Evolutionary conservation across 1,140 invertebrate genomes (phyloP).

Genomic region (roundworm (Caenorhabditis elegans)): WBcel235 BX284605.5:11894001-11894500

Average conservation of each 20-base stretch:
- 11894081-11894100: too few species aligned
- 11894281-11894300: conserved; percentile 4
- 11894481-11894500: not conserved
- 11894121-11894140: conserved; percentile 1
- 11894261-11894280: conserved; percentile 14
- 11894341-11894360: conserved; percentile 26
- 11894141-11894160: not conserved
- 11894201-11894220: conserved; percentile 2
- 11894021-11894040: too few species aligned
- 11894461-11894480: not conserved
- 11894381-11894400: not conserved
- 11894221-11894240: too few species aligned
- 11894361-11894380: not conserved
- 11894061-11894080: too few species aligned
- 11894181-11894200: conserved; percentile 15
- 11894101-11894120: not conserved
- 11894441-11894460: not conserved
- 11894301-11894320: not conserved
- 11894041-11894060: too few species aligned
- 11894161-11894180: not conserved
- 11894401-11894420: not conserved
- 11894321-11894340: conserved; percentile 34
- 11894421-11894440: not conserved
- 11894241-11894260: not conserved
- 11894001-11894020: too few species aligned